Conservation (phyloP, 2,888 invertebrate genomes). For the Melieria crassipennis region DNA sequence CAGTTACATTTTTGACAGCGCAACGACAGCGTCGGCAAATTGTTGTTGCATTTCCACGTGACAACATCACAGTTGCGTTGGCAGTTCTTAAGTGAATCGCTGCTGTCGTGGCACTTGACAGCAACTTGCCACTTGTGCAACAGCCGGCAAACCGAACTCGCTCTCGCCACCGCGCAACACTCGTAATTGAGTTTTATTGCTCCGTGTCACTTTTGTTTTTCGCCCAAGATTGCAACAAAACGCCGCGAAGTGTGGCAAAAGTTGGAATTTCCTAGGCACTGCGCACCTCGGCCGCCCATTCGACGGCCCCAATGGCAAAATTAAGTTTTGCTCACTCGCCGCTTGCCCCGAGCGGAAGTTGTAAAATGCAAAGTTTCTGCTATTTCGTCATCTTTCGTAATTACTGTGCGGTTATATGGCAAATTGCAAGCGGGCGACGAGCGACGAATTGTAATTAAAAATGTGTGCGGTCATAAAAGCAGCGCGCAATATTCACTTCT, state of each 20-base stretch:
- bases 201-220: not conserved
- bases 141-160: too few species aligned
- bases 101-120: not conserved
- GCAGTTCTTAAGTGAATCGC: slow-evolving; percentile 1
- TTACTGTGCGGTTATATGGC: not conserved
- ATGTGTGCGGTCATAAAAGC: too few species aligned
- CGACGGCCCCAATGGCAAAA: not conserved
- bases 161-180: not conserved
- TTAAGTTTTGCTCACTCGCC: not conserved
- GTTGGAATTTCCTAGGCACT: not conserved
- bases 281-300: not conserved
- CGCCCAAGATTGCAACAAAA: too few species aligned
- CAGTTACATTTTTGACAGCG: not conserved
- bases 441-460: not conserved
- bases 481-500: too few species aligned
- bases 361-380: not conserved
- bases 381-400: slow-evolving; percentile 2
- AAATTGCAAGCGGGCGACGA: not conserved
- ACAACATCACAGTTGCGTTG: not conserved
- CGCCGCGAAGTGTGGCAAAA: too few species aligned
- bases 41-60: not conserved
- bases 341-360: not conserved
- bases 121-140: not conserved
- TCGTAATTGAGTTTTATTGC: slow-evolving; percentile 32
- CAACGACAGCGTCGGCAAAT: too few species aligned